These are phyloP conservation scores for Pilophorus perplexus DNA, from an alignment of 2,888 invertebrate genomes.

Conservation along the genomic window DNA sequence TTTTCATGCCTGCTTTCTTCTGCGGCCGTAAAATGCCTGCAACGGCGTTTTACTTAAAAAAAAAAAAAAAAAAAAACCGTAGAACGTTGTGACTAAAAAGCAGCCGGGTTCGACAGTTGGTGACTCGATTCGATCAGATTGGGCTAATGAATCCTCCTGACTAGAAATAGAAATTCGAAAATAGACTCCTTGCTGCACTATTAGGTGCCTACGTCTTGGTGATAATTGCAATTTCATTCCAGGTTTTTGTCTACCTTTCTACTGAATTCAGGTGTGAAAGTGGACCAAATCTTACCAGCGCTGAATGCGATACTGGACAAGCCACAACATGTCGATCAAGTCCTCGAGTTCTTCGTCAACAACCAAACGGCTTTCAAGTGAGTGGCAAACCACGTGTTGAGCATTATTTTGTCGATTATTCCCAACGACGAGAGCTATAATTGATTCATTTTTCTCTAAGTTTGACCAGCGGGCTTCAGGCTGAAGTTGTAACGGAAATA, in stretches of 20 bases:
- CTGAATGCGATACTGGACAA: constrained; percentile 8
- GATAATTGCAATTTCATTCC: not conserved
- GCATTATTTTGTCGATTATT: not conserved
- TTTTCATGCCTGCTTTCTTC: no score
- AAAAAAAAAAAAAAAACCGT: no score
- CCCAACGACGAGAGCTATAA: no score
- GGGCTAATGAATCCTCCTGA: not conserved
- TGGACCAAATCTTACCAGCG: constrained; percentile 12
- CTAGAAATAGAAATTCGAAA: not conserved
- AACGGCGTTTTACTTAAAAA: no score
- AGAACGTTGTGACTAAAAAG: no score
- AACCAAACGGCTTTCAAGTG: constrained; percentile 24
- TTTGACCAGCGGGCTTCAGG: not conserved
- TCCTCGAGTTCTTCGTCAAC: constrained; percentile 25
- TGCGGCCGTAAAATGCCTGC: no score
- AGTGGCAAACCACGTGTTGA: not conserved
- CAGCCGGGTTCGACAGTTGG: no score
- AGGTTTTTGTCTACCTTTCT: not conserved
- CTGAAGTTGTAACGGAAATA: constrained; percentile 1
- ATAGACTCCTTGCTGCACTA: no score
- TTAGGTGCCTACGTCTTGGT: no score
- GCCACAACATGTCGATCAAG: constrained; percentile 15
- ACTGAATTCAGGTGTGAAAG: not conserved
- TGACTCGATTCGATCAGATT: not conserved
- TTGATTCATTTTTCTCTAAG: not conserved